Conservation (phyloP, 2,888 invertebrate genomes). For the Cerceris rybyensis region DNA sequence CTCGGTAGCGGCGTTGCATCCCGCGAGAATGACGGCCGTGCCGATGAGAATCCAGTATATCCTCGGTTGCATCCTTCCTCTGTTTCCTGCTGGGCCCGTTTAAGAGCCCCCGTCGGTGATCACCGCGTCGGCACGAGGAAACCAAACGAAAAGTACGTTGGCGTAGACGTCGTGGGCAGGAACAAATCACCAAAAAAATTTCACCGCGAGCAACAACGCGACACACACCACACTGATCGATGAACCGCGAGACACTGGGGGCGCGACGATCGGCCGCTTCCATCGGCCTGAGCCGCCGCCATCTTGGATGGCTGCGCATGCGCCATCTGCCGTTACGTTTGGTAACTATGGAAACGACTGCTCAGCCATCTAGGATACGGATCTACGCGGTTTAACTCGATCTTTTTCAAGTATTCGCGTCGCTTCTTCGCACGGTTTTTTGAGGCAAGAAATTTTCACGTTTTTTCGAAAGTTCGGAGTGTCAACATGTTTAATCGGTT, state of each 20-base stretch:
- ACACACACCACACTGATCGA: constrained; percentile 81
- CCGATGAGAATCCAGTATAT: constrained; percentile 89
- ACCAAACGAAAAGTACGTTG: constrained; percentile 36
- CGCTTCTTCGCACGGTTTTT: not conserved
- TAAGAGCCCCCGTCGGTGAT: constrained; percentile 39
- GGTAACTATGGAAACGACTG: not conserved
- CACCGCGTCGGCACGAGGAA: constrained; percentile 33
- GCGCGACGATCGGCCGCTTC: constrained; percentile 75
- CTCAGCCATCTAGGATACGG: not conserved
- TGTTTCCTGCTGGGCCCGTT: constrained; percentile 52
- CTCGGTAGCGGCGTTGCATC: constrained; percentile 90
- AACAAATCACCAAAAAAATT: constrained; percentile 73
- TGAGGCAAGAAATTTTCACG: not conserved
- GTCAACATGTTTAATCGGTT: too few relatives aligned
- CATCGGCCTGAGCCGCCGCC: constrained; percentile 20
- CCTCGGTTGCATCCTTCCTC: constrained; percentile 87
- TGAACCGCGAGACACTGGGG: constrained; percentile 80
- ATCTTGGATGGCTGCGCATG: constrained; percentile 12
- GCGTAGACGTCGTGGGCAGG: constrained; percentile 48
- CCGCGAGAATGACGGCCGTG: constrained; percentile 88
- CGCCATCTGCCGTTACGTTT: not conserved
- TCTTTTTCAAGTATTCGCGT: not conserved
- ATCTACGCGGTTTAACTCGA: constrained; percentile 18
- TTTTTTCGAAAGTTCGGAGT: not conserved
- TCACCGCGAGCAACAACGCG: constrained; percentile 76